Conservation (phyloP, 2,888 invertebrate genomes). For the Automeris io region DNA sequence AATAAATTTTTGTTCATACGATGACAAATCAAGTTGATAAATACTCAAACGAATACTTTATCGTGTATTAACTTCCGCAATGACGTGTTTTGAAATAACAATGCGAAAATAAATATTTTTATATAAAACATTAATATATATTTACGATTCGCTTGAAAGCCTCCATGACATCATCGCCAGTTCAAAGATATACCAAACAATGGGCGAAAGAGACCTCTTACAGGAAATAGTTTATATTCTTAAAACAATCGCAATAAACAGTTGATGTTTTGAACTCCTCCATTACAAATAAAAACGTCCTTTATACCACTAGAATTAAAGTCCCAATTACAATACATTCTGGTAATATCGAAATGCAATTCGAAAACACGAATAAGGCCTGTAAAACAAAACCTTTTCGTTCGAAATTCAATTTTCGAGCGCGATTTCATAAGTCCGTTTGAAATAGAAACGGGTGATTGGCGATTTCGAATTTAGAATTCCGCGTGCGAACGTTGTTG, state of each 20-base stretch:
- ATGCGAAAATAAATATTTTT: slow-evolving; percentile 10
- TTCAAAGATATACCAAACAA: slow-evolving; percentile 56
- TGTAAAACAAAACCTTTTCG: slow-evolving; percentile 50
- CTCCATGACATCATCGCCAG: slow-evolving; percentile 51
- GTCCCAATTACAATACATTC: slow-evolving; percentile 18
- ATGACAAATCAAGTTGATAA: slow-evolving; percentile 1
- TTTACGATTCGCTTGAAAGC: slow-evolving; percentile 44
- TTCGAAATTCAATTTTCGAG: slow-evolving; percentile 55
- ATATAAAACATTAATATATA: slow-evolving; percentile 16
- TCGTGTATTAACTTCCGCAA: slow-evolving; percentile 11
- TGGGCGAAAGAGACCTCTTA: slow-evolving; percentile 57
- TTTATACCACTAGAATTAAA: slow-evolving; percentile 15
- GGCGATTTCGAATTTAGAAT: slow-evolving; percentile 68
- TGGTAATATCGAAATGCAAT: slow-evolving; percentile 12
- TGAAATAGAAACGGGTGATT: slow-evolving; percentile 48
- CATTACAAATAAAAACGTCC: slow-evolving; percentile 20
- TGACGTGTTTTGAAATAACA: slow-evolving; percentile 11
- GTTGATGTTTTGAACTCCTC: slow-evolving; percentile 25
- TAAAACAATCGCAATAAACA: slow-evolving; percentile 61
- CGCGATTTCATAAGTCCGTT: slow-evolving; percentile 49
- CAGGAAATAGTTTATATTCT: slow-evolving; percentile 72
- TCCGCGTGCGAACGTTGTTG: slow-evolving; percentile 60
- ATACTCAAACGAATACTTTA: slow-evolving; percentile 1
- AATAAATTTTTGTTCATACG: too few relatives aligned
- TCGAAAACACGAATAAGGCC: slow-evolving; percentile 36